Evolutionary conservation across 2,888 invertebrate species (phyloP), one percentile per base, ranked within the genome.

Genomic region (Timema cristinae): DNA sequence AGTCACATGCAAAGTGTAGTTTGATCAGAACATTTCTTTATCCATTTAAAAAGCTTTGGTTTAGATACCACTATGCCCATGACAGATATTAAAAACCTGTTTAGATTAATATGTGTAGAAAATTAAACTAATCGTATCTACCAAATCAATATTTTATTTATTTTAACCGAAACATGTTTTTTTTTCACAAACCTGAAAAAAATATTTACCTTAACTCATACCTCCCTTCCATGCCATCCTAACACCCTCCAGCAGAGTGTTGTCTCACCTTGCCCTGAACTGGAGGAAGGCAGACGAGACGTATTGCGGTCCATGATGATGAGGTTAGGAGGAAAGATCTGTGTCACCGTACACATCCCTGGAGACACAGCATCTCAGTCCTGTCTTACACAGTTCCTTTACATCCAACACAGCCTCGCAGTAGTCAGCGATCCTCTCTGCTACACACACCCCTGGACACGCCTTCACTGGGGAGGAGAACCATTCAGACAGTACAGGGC

Each of bases 361-460:
- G 13, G 91, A 89, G 5, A 94, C 93, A 82, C 95, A 95, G 82
- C 95, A 95, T 72, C 90, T 87, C 73, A 91, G 85, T 0, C 91
- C 91, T 15, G 88, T 82, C 77, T 90, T 89, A 81, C 95, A 95
- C 4, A 94, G 85, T 50, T 88, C 88, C 52, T 87, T 85, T 2
- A 90, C 87, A 68, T 90, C 90, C 68, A 94, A 83, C 77, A 94
- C 92, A 0, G 93, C 94, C 78, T 94, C 93, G 80, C 95, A 95
- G 81, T 95, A 95, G 79, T 91, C 90, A 0, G 93, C 90, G 74
- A 95, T 89, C 48, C 90, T 85, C 69, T 92, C 90, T 47, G 91
- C 90, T 71, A 95, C 93, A 79, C 95, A 95, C 8, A 94, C 91
- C 6, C 95, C 94, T 0, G 90, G 89, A 78, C 95, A 95, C 79